Conservation (phyloP, 2,113 vertebrate genomes). For the Oncorhynchus mykiss region DNA sequence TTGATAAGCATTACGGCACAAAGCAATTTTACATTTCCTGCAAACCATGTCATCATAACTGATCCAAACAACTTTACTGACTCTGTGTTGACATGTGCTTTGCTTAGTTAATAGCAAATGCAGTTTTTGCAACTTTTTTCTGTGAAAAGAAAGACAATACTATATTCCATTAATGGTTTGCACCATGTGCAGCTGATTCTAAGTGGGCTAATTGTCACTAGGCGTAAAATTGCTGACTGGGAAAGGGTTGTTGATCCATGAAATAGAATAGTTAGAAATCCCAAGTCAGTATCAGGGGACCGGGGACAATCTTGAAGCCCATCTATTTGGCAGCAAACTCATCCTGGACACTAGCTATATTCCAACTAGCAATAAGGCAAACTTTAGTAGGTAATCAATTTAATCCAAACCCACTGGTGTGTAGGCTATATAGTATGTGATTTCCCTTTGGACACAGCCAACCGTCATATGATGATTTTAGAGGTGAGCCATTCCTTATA, state of each 20-base stretch:
- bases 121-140: not conserved
- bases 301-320: conserved; percentile 26
- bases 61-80: not conserved
- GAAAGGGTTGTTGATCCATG: not conserved
- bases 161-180: not conserved
- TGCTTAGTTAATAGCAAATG: not conserved
- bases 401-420: conserved; percentile 24
- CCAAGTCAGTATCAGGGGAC: conserved; percentile 21
- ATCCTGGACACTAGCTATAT: conserved; percentile 35
- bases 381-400: conserved; percentile 57
- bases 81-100: not conserved
- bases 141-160: not conserved
- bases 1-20: too few relatives aligned
- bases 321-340: conserved; percentile 42
- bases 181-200: not conserved
- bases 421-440: conserved; percentile 46
- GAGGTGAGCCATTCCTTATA: conserved; percentile 1
- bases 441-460: conserved; percentile 57
- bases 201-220: not conserved
- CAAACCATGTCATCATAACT: not conserved
- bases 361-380: conserved; percentile 5
- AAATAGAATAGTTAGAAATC: too few relatives aligned
- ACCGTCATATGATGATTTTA: conserved; percentile 9
- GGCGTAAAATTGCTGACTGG: not conserved
- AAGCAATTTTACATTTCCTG: not conserved